phyloP scores from a whole-genome alignment of 2,113 vertebrate species.

The Antigone vipio region DNA sequence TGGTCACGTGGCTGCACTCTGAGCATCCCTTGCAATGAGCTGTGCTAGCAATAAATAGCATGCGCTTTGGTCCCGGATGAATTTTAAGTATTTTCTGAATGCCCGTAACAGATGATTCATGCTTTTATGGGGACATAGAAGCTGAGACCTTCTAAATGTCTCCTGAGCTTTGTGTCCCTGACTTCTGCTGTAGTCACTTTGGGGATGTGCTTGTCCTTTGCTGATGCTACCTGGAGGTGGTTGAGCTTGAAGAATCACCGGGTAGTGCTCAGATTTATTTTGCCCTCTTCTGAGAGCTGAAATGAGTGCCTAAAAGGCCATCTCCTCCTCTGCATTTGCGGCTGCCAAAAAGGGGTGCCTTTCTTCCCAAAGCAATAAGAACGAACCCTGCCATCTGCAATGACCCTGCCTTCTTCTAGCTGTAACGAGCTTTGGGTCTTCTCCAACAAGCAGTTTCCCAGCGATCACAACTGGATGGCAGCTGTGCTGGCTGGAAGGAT shows the following conservation, averaged over 20 bases:
- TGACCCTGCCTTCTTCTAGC: background rate
- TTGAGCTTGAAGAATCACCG: background rate
- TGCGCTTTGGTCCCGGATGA: background rate
- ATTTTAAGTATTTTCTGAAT: background rate
- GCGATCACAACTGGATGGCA: background rate
- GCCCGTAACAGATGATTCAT: background rate
- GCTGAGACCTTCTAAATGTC: background rate
- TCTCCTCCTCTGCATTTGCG: background rate
- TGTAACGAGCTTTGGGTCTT: background rate
- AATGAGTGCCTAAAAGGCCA: background rate
- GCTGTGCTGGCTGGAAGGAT: background rate
- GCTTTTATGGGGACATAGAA: background rate
- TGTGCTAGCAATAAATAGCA: background rate
- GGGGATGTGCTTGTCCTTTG: background rate
- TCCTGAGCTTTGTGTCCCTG: background rate
- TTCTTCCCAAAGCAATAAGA: background rate
- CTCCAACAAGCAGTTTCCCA: background rate
- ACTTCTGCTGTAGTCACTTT: background rate
- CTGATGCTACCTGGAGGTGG: background rate
- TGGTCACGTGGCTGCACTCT: rapidly evolving
- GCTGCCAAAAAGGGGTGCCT: background rate
- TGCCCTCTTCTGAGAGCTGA: background rate
- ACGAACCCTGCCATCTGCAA: background rate
- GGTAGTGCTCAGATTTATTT: background rate
- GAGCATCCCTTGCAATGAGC: background rate